A percentile compares a stretch with the other conserved stretches of the same genome.
These are phyloP conservation scores for Tenualosa ilisha DNA, from an alignment of 2,797 vertebrate species.

Conservation along the genomic window DNA sequence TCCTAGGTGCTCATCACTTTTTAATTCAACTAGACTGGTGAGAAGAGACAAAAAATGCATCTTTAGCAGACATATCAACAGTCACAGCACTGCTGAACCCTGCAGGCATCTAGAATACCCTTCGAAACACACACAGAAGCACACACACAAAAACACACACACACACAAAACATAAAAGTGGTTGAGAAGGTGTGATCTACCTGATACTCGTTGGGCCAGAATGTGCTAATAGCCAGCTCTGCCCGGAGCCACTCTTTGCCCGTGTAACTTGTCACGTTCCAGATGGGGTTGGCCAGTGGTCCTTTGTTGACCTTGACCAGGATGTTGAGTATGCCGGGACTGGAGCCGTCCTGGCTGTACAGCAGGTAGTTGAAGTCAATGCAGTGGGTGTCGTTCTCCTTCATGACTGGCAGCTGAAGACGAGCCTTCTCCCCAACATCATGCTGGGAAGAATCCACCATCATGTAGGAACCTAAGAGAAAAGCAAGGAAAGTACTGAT, in stretches of 20 bases:
- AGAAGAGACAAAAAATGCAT: not conserved
- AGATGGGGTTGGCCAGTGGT: constrained; percentile 94
- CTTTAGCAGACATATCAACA: not conserved
- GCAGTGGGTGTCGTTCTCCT: constrained; percentile 98
- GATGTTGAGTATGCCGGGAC: constrained; percentile 90
- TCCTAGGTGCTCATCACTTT: not conserved
- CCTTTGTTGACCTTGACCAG: constrained; percentile 97
- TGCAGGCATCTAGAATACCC: not conserved
- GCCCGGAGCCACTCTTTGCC: constrained; percentile 94
- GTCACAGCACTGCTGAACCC: not conserved
- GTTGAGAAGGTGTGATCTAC: constrained; percentile 64
- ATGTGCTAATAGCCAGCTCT: constrained; percentile 96
- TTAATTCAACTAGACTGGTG: not conserved
- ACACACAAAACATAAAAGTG: not conserved
- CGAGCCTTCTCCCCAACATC: constrained; percentile 90
- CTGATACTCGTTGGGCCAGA: constrained; percentile 99
- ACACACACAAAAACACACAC: not conserved
- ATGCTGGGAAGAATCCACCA: constrained; percentile 91
- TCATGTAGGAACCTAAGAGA: constrained; percentile 90
- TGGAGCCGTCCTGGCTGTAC: constrained; percentile 83
- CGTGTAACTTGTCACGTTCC: constrained; percentile 94
- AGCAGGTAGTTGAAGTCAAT: constrained; percentile 98
- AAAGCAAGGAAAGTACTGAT: not conserved
- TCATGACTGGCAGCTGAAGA: constrained; percentile 95
- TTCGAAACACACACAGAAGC: not conserved